These are phyloP conservation scores for Uropetala carovei DNA, from an alignment of 2,888 invertebrate genomes.

Conservation along the genomic window DNA sequence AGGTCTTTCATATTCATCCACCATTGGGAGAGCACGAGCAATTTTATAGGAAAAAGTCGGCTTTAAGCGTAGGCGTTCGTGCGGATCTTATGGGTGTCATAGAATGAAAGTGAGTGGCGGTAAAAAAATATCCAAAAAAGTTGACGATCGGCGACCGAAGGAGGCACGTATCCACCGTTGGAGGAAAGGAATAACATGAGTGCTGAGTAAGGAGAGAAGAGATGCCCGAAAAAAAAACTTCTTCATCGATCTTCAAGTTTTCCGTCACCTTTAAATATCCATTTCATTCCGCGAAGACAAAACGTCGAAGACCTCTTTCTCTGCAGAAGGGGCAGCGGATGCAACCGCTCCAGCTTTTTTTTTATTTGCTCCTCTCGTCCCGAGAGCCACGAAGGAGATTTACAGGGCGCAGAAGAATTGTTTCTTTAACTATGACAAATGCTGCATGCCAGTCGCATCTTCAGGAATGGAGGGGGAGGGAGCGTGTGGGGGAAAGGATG, in stretches of 20 bases:
- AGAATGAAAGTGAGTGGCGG: neutral
- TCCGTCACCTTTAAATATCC: too few species aligned
- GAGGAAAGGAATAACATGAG: too few species aligned
- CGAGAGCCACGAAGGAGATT: constrained; percentile 22
- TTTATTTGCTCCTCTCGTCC: neutral
- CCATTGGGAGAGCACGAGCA: neutral
- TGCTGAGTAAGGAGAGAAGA: too few species aligned
- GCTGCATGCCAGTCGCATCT: constrained; percentile 40
- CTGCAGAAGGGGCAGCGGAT: neutral
- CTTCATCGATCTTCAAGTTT: too few species aligned
- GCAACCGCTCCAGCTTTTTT: neutral
- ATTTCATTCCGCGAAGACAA: too few species aligned
- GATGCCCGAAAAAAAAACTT: too few species aligned
- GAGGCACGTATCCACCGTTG: too few species aligned
- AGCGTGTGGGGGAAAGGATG: neutral
- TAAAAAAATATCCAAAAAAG: too few species aligned
- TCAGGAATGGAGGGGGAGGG: neutral
- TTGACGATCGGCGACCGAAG: too few species aligned
- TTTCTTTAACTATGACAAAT: constrained; percentile 60
- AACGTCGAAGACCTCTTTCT: neutral
- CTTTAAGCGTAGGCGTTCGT: neutral
- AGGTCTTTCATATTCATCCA: too few species aligned
- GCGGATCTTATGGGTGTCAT: neutral
- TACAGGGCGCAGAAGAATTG: constrained; percentile 53
- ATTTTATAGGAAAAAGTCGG: neutral